phyloP scores from a whole-genome alignment of 2,797 vertebrate genomes.

The Hemibagrus guttatus region DNA sequence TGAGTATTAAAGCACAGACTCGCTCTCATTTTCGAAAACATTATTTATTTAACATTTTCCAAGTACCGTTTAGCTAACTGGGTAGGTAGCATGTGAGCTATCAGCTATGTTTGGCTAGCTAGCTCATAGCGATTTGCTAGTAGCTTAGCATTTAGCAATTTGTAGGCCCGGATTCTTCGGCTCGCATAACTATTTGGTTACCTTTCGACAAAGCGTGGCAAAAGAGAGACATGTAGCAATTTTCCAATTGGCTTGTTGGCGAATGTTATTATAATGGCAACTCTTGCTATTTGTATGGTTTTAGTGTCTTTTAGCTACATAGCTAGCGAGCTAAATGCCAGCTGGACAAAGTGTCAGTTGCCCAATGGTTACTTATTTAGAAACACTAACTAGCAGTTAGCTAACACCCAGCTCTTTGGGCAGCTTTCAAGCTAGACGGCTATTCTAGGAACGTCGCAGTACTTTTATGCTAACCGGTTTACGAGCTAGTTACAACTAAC shows the following conservation, averaged over 20 bases:
- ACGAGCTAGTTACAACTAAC: slow-evolving; percentile 10
- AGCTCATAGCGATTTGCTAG: background rate
- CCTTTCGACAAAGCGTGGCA: background rate
- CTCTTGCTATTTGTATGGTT: background rate
- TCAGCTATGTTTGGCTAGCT: slow-evolving; percentile 15
- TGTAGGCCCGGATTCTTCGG: background rate
- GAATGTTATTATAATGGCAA: background rate
- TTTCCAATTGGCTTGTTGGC: no score
- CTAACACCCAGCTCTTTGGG: background rate
- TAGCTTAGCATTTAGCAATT: slow-evolving; percentile 22
- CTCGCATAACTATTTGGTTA: background rate
- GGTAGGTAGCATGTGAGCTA: slow-evolving; percentile 48
- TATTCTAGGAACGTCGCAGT: background rate
- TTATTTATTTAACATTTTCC: slow-evolving; percentile 53
- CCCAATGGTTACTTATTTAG: slow-evolving; percentile 34
- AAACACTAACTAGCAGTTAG: background rate
- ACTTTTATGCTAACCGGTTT: background rate
- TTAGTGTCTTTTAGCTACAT: background rate
- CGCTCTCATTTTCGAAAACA: background rate
- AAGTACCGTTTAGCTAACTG: slow-evolving; percentile 54
- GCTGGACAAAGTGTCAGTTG: slow-evolving; percentile 4
- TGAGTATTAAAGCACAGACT: slow-evolving; percentile 53
- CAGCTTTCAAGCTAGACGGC: background rate
- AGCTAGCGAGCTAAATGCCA: slow-evolving; percentile 31
- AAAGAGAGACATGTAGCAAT: background rate